Conservation (phyloP, 2,797 vertebrate species). For the Heliangelus exortis region DNA sequence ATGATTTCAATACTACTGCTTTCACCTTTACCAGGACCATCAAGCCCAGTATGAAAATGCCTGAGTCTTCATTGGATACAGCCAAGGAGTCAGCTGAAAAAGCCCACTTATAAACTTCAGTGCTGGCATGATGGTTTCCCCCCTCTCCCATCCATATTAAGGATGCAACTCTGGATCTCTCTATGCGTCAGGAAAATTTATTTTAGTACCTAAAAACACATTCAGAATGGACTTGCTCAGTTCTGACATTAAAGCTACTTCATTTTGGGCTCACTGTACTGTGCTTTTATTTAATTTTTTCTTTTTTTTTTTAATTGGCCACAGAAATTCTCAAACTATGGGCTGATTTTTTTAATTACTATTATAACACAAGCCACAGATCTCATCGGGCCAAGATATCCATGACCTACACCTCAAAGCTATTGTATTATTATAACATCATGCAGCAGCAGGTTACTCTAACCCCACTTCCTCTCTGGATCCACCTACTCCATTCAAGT, state of each 20-base stretch:
- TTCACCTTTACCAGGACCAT: neutral
- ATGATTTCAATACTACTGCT: neutral
- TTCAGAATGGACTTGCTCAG: neutral
- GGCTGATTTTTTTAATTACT: neutral
- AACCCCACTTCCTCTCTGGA: neutral
- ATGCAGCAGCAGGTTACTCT: neutral
- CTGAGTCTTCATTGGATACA: neutral
- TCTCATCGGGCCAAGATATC: neutral
- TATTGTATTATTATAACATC: neutral
- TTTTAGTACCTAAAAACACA: neutral
- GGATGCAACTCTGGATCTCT: neutral
- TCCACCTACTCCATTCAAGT: neutral
- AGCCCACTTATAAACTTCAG: neutral
- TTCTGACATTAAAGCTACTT: neutral
- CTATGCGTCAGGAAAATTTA: neutral
- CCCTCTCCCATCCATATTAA: neutral
- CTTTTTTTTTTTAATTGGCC: neutral
- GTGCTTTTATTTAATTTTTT: neutral
- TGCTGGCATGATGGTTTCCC: neutral
- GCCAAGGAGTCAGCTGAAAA: neutral
- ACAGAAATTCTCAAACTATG: neutral
- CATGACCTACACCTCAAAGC: neutral
- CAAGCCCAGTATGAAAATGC: neutral
- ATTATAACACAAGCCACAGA: neutral
- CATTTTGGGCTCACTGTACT: neutral